A percentile compares a stretch with the other conserved stretches of the same genome.
Evolutionary conservation across 2,797 vertebrate species (phyloP).

Genomic region (Phaenicophaeus curvirostris): DNA sequence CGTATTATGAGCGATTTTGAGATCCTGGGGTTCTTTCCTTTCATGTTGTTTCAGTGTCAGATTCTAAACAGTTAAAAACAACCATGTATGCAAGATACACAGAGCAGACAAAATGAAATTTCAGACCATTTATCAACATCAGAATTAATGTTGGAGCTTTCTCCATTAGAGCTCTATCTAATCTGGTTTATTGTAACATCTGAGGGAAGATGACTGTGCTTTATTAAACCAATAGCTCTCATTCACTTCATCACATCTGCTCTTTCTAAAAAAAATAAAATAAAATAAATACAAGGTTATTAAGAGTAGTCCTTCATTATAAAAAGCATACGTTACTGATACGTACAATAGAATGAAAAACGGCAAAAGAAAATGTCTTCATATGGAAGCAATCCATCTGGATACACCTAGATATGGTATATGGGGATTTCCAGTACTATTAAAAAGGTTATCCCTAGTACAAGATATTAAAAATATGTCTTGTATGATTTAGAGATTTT

Average conservation of each 20-base stretch:
- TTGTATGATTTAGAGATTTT: conserved; percentile 53
- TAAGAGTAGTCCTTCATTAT: conserved; percentile 68
- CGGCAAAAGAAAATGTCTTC: conserved; percentile 62
- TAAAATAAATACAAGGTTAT: conserved; percentile 65
- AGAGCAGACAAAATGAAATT: conserved; percentile 52
- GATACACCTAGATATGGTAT: conserved; percentile 58
- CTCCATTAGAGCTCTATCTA: conserved; percentile 59
- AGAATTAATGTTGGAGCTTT: conserved; percentile 46
- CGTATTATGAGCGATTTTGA: not conserved
- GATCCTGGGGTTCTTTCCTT: not conserved
- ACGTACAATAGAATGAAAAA: conserved; percentile 47
- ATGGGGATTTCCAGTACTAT: conserved; percentile 66
- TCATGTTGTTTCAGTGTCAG: not conserved
- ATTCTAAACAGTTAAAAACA: conserved; percentile 37
- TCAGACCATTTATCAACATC: conserved; percentile 52
- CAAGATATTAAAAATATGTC: conserved; percentile 72
- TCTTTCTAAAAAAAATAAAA: conserved; percentile 48
- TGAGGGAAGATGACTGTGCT: conserved; percentile 61
- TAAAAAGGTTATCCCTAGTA: conserved; percentile 68
- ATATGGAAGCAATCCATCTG: conserved; percentile 75
- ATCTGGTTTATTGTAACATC: conserved; percentile 68
- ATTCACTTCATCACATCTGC: conserved; percentile 74
- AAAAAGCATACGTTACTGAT: conserved; percentile 59
- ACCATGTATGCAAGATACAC: not conserved
- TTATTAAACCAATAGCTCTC: conserved; percentile 73